These are phyloP conservation scores for Styela plicata DNA, from an alignment of 23 tunicate genomes.

Conservation along the genomic window DNA sequence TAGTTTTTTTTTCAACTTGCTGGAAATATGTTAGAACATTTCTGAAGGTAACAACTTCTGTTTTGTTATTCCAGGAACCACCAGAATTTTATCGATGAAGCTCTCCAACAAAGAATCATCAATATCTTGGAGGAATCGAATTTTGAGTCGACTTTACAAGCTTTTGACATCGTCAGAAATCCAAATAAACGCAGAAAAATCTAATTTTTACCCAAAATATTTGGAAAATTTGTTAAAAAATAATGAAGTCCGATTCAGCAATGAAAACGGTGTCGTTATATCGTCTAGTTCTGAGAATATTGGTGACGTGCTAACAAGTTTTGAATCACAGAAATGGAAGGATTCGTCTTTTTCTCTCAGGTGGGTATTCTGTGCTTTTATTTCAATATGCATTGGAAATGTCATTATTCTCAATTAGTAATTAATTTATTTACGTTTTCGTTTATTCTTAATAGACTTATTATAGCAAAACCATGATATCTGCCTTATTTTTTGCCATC, in stretches of 20 bases:
- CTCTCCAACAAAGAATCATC: constrained; percentile 73
- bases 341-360: background rate
- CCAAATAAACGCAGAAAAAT: background rate
- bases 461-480: too few species aligned
- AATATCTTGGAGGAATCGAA: constrained; percentile 48
- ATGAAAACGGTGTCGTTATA: background rate
- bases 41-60: too few species aligned
- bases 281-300: background rate
- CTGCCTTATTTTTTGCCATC: too few species aligned
- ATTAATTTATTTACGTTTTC: too few species aligned
- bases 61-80: constrained; percentile 6
- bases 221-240: background rate
- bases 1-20: too few species aligned
- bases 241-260: background rate
- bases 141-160: constrained; percentile 39
- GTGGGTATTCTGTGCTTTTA: too few species aligned
- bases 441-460: too few species aligned
- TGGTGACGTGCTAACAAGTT: background rate
- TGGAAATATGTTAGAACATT: too few species aligned
- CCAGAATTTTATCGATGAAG: constrained; percentile 46
- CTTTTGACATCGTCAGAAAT: constrained; percentile 21
- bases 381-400: too few species aligned
- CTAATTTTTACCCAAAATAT: background rate
- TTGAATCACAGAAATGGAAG: background rate
- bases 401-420: too few species aligned